phyloP scores from a whole-genome alignment of 2,888 invertebrate genomes.

The Sinotaia quadrata region DNA sequence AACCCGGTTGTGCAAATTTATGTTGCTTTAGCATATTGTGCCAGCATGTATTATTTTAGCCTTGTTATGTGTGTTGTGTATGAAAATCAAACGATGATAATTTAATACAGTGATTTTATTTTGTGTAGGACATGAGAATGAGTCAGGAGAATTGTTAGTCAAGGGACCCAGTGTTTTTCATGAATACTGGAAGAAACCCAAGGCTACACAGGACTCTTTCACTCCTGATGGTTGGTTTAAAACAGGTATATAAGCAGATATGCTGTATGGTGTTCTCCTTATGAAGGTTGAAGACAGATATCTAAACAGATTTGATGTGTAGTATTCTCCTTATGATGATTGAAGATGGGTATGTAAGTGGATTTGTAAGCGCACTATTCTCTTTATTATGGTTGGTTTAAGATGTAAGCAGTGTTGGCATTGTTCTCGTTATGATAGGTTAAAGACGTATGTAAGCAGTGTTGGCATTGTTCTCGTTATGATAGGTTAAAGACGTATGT shows the following conservation, averaged over 20 bases:
- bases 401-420: no score
- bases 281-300: no score
- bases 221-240: constrained; percentile 89
- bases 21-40: no score
- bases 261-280: no score
- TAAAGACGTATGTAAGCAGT: no score
- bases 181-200: constrained; percentile 85
- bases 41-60: no score
- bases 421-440: no score
- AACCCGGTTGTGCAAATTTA: no score
- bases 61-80: no score
- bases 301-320: not conserved
- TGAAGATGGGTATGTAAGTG: not conserved
- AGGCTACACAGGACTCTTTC: constrained; percentile 81
- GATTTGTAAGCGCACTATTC: not conserved
- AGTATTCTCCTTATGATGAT: not conserved
- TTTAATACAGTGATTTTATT: not conserved
- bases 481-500: no score
- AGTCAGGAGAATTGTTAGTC: constrained; percentile 77
- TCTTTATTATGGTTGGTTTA: no score
- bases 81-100: not conserved
- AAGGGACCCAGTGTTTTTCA: constrained; percentile 81
- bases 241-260: constrained; percentile 78
- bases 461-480: no score
- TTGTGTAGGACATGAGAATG: constrained; percentile 45